Conservation (phyloP, 1,140 invertebrate genomes). For the Pogonus chalceus region DNA sequence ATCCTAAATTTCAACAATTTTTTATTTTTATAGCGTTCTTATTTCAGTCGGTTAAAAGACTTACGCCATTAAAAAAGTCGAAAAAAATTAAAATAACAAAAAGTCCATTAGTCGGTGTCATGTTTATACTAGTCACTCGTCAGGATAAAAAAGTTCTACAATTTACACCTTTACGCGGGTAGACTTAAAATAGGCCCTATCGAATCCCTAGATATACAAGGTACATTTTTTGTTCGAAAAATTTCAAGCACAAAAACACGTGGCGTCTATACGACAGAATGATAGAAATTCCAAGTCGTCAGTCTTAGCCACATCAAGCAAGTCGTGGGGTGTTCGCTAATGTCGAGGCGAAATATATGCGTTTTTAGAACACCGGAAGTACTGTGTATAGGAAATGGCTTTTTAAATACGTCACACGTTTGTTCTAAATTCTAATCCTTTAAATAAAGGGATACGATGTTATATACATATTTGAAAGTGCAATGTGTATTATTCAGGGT, state of each 20-base stretch:
- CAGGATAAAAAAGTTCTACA: background rate
- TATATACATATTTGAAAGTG: too few relatives aligned
- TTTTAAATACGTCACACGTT: slow-evolving; percentile 3
- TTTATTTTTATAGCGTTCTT: background rate
- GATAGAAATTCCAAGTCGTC: background rate
- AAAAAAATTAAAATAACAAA: background rate
- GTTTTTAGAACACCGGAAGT: background rate
- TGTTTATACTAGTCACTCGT: background rate
- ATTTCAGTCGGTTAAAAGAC: background rate
- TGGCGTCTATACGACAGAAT: background rate
- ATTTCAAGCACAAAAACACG: background rate
- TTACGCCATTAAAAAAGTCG: background rate
- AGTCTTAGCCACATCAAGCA: background rate
- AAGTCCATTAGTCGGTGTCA: slow-evolving; percentile 1
- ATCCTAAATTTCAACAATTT: background rate
- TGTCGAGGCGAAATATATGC: background rate
- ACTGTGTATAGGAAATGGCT: slow-evolving; percentile 4
- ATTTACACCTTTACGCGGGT: background rate
- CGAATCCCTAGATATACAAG: background rate
- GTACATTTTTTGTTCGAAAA: background rate
- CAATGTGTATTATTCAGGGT: too few relatives aligned
- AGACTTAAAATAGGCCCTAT: slow-evolving; percentile 1
- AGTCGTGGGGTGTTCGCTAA: background rate
- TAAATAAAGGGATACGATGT: too few relatives aligned
- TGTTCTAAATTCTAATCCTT: background rate